Evolutionary conservation across 2,113 vertebrate species (phyloP).

Genomic region (Oriolus oriolus): DNA sequence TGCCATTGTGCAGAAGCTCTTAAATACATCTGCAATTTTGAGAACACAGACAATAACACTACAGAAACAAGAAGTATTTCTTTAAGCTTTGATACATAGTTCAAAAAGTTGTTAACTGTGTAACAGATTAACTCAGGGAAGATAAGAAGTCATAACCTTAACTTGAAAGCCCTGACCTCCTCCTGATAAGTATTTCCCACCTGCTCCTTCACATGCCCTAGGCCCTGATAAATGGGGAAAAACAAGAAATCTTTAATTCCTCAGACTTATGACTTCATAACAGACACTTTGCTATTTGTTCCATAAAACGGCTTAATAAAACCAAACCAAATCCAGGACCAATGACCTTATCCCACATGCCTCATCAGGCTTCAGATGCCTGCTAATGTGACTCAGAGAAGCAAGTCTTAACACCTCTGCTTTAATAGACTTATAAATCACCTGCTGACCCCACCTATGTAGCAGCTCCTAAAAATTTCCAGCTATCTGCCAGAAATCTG

Average conservation of each 20-base stretch:
- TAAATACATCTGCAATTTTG: background rate
- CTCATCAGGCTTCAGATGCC: background rate
- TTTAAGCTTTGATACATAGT: background rate
- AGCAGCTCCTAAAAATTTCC: background rate
- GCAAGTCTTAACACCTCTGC: constrained; percentile 3
- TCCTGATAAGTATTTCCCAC: background rate
- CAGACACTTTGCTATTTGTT: background rate
- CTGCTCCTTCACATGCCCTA: background rate
- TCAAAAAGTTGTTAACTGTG: background rate
- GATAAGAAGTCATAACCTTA: background rate
- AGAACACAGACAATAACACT: background rate
- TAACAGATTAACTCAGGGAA: background rate
- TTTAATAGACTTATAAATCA: background rate
- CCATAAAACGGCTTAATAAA: background rate
- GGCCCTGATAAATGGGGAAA: background rate
- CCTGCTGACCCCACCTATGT: background rate
- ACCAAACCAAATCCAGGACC: constrained; percentile 32
- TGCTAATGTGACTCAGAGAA: background rate
- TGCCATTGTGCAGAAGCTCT: background rate
- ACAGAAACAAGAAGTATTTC: background rate
- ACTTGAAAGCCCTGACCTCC: background rate
- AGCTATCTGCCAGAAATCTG: background rate
- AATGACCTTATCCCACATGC: background rate
- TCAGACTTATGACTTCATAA: background rate
- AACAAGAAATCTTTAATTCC: background rate